Percentiles rank a stretch among this genome's conserved stretches.
phyloP scores from a whole-genome alignment of 2,797 vertebrate genomes.

The Siniperca scherzeri region DNA sequence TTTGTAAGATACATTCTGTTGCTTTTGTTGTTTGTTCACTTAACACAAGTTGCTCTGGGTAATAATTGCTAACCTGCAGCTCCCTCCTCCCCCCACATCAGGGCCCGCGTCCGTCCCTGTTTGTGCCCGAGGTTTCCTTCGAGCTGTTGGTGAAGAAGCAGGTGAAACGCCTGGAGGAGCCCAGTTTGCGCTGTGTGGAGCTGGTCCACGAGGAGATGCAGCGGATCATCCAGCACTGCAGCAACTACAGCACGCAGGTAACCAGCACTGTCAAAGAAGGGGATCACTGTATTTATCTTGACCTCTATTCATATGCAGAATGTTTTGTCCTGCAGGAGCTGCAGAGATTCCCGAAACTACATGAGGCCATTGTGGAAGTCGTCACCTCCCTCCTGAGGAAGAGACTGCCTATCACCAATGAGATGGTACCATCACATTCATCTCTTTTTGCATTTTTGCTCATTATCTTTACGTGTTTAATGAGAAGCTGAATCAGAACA shows the following conservation, averaged over 20 bases:
- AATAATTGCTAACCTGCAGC: conserved; percentile 13
- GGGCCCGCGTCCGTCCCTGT: conserved; percentile 97
- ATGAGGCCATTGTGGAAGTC: conserved; percentile 98
- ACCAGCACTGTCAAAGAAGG: not conserved
- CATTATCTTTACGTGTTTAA: too few species aligned
- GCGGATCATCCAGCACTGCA: conserved; percentile 98
- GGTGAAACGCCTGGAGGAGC: conserved; percentile 98
- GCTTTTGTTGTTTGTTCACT: conserved; percentile 1
- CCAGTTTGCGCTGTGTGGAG: conserved; percentile 97
- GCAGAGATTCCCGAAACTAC: conserved; percentile 97
- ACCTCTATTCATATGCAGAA: not conserved
- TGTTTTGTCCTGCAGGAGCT: conserved; percentile 87
- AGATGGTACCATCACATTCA: conserved; percentile 89
- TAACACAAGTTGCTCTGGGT: not conserved
- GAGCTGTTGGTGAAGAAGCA: conserved; percentile 98
- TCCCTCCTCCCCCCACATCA: conserved; percentile 54
- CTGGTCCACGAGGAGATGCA: conserved; percentile 99
- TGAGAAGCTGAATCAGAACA: not conserved
- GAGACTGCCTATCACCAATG: conserved; percentile 96
- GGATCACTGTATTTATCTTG: not conserved
- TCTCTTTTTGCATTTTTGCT: not conserved
- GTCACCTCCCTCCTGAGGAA: conserved; percentile 97
- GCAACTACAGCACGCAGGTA: conserved; percentile 89
- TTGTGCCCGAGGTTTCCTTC: conserved; percentile 98
- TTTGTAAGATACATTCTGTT: not conserved